Evolutionary conservation across 2,113 vertebrate species (phyloP), one percentile per base, ranked within the genome.

Genomic region (Paralichthys olivaceus): DNA sequence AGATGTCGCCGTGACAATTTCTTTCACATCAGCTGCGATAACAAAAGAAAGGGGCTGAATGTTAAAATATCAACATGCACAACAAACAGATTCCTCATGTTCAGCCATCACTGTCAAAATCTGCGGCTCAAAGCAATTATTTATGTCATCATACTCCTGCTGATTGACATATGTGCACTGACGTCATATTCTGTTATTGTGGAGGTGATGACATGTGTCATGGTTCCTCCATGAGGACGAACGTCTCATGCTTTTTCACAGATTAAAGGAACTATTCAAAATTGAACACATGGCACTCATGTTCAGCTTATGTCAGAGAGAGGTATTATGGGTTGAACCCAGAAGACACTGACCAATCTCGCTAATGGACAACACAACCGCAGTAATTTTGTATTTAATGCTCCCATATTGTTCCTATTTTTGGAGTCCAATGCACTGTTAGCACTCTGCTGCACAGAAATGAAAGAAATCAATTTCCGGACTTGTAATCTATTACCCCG

Each of bases 321-420:
- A 54, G 2, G 55, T 23, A 28, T 83, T 80, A 80, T 26, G 45
- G 60, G 56, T 23, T 57, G 34, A 64, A 47, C 56, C 7, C n/a
- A 32, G 32, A 64, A 1, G 43, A 53, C 76, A 37, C 45, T 11
- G 32, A 49, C 43, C 67, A 80, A 1, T 19, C n/a, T 54, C 7
- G 63, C 8, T 75, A 79, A 89, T 85, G 73, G 67, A 72, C 59
- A 1, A 51, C 0, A 51, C 1, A 32, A 58, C 20, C 5, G 0
- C 25, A 1, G 5, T 29, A 57, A 37, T 20, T 64, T 23, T 64
- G 9, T 72, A 43, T 61, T 83, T 51, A 67, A 58, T 34, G 25
- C 9, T 65, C 20, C 13, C 32, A 11, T 60, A 19, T 26, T 40
- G 29, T 12, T 49, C 59, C 72, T 32, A 54, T 65, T 69, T 66